These are phyloP conservation scores for Eulithis testata DNA, from an alignment of 2,888 invertebrate genomes.

Conservation along the genomic window DNA sequence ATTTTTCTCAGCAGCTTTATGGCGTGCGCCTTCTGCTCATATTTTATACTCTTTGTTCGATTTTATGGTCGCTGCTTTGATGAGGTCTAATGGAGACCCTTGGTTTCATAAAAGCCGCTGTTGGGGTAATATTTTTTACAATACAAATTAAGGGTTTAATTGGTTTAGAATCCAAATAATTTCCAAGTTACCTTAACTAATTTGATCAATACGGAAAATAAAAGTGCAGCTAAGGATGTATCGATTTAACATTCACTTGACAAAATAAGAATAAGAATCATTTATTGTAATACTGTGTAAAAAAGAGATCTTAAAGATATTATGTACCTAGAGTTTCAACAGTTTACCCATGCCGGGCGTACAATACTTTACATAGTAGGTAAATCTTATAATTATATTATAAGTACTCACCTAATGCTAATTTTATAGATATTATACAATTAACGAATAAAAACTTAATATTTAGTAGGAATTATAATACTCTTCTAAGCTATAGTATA, in stretches of 20 bases:
- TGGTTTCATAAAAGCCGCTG: constrained; percentile 36
- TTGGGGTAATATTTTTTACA: constrained; percentile 30
- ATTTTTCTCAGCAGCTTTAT: constrained; percentile 26
- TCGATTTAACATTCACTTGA: background rate
- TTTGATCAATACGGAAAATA: constrained; percentile 15
- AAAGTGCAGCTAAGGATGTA: background rate
- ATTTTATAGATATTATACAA: too few species aligned
- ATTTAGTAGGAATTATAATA: too few species aligned
- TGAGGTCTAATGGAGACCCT: constrained; percentile 39
- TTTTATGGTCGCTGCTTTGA: constrained; percentile 40
- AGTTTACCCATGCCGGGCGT: too few species aligned
- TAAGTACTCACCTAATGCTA: too few species aligned
- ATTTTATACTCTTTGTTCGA: constrained; percentile 38
- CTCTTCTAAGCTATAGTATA: too few species aligned
- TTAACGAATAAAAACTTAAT: too few species aligned
- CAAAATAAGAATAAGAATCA: too few species aligned
- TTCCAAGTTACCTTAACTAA: constrained; percentile 19
- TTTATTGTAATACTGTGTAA: too few species aligned
- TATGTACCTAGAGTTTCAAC: too few species aligned
- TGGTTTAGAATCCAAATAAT: constrained; percentile 27
- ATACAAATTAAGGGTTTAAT: constrained; percentile 32
- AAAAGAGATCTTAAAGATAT: too few species aligned
- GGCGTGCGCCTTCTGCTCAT: constrained; percentile 29
- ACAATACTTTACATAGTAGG: too few species aligned
- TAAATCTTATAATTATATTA: too few species aligned